phyloP scores from a whole-genome alignment of 2,113 vertebrate genomes.

The Halcyon senegalensis region DNA sequence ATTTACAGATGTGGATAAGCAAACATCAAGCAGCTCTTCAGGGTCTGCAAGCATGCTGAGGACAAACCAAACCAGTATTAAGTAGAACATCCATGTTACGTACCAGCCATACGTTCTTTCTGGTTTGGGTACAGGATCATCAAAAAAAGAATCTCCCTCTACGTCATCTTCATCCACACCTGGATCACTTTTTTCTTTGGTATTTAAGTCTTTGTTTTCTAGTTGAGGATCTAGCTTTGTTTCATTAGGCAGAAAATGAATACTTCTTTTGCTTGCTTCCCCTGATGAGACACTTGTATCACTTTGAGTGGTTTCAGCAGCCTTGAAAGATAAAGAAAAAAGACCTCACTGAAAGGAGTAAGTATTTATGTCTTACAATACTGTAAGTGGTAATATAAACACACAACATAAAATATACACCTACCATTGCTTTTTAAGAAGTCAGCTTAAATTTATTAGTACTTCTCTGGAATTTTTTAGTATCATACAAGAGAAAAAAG shows the following conservation, averaged over 20 bases:
- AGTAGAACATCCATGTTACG: slow-evolving; percentile 7
- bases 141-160: slow-evolving; percentile 94
- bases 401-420: not conserved
- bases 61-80: not conserved
- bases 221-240: slow-evolving; percentile 44
- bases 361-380: not conserved
- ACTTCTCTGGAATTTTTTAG: not conserved
- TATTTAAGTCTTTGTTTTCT: slow-evolving; percentile 24
- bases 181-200: slow-evolving; percentile 55
- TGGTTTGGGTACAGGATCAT: slow-evolving; percentile 90
- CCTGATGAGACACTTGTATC: slow-evolving; percentile 68
- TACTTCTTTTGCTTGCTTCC: slow-evolving; percentile 69
- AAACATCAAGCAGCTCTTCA: not conserved
- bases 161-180: slow-evolving; percentile 74
- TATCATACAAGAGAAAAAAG: not conserved
- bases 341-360: not conserved
- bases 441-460: not conserved
- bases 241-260: slow-evolving; percentile 63
- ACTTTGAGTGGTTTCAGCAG: slow-evolving; percentile 63
- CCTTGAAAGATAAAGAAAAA: slow-evolving; percentile 43
- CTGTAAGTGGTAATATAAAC: not conserved
- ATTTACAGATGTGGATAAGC: not conserved
- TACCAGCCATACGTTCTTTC: slow-evolving; percentile 88
- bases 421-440: not conserved
- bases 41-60: not conserved